A percentile compares a stretch with the other conserved stretches of the same genome.
Evolutionary conservation across 2,888 invertebrate genomes (phyloP).

Genomic region (Bellardia bayeri): DNA sequence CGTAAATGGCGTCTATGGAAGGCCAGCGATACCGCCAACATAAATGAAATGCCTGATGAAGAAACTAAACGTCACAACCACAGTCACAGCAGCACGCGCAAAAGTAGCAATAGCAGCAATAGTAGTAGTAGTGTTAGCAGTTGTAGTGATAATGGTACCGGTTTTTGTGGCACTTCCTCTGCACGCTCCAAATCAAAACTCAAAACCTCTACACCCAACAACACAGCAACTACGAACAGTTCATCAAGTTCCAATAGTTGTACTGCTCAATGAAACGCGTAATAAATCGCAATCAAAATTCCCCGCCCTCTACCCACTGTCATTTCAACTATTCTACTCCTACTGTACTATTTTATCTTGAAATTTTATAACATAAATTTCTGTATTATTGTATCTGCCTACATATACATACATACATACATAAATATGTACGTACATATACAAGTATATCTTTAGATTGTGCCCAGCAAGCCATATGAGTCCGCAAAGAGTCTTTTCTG

Average conservation of each 20-base stretch:
- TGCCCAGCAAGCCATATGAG: no score
- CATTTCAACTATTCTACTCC: not conserved
- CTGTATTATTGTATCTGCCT: not conserved
- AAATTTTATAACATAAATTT: not conserved
- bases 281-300: not conserved
- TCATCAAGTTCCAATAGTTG: constrained; percentile 61
- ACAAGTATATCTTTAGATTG: no score
- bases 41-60: not conserved
- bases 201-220: constrained; percentile 10
- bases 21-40: not conserved
- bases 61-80: not conserved
- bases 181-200: constrained; percentile 23
- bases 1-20: constrained; percentile 61
- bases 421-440: no score
- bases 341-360: no score
- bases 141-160: constrained; percentile 33
- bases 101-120: no score
- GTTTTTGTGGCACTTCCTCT: constrained; percentile 67
- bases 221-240: constrained; percentile 15
- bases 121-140: not conserved
- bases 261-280: constrained; percentile 59
- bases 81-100: not conserved
- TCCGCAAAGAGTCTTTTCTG: no score
- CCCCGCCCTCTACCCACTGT: not conserved
- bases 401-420: no score